Evolutionary conservation across 2,113 vertebrate genomes (phyloP).

Genomic region (Chionomys nivalis): DNA sequence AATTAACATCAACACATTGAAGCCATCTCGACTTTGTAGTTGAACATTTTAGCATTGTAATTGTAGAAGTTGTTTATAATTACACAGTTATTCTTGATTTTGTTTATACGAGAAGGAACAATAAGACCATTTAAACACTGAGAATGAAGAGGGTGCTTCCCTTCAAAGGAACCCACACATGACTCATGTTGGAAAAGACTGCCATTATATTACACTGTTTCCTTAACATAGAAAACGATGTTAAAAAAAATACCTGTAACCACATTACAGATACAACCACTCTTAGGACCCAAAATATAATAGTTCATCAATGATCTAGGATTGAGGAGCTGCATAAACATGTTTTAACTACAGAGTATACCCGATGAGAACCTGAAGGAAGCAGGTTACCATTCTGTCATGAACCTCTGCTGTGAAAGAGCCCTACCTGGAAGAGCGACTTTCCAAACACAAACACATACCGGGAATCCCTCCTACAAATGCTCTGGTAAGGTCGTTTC

Average conservation of each 20-base stretch:
- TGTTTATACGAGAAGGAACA: conserved; percentile 1
- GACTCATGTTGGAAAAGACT: background rate
- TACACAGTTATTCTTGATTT: background rate
- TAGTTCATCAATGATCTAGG: background rate
- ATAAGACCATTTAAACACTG: conserved; percentile 14
- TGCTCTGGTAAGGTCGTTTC: background rate
- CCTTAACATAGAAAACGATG: conserved; percentile 12
- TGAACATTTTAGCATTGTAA: background rate
- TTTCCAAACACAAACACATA: background rate
- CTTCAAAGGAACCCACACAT: background rate
- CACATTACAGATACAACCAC: background rate
- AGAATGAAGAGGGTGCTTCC: background rate
- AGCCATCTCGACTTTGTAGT: background rate
- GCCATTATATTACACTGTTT: background rate
- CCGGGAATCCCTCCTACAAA: background rate
- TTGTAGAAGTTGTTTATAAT: background rate
- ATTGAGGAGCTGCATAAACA: background rate
- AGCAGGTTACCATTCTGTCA: too few relatives aligned
- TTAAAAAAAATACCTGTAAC: background rate
- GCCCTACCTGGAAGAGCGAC: background rate
- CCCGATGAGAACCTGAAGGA: background rate
- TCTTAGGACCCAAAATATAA: background rate
- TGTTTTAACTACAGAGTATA: background rate
- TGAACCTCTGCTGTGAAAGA: background rate
- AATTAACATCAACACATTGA: background rate